Base-by-base conservation (phyloP, 23 tunicate species). In the Botrylloides violaceus region DNA sequence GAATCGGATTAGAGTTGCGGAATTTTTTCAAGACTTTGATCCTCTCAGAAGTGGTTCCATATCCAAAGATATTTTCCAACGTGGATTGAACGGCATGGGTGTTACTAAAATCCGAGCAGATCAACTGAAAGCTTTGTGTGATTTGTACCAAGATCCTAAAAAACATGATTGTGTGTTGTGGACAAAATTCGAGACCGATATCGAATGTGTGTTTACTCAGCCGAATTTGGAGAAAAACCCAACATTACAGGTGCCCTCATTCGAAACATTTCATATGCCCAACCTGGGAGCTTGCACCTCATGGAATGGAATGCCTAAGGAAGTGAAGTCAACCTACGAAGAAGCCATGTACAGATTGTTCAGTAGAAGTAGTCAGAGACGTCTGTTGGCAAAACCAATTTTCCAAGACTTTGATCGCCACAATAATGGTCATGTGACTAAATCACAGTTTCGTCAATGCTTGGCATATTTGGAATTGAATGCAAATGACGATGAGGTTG, bases 401-500 rank as follows among this genome's bases (percentile, higher is more conserved):
- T 90, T 90, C 61, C 97, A 90, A 71, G 97, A 90, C 56, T 90
- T 90, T 53, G 97, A 90, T 47, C 57, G 62, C 48, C 97, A 90
- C 58, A 83, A 90, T 79, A 83, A 79, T 59, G 97, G 97, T 24
- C 97, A 90, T 66, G 82, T 90, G 15, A 78, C 97, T 2, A 90
- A 75, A 29, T 75, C 79, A 0, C 97, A 90, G 73, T 90, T 76
- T 32, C 73, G 85, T 19, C 97, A 90, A 50, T 74, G 82, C 68
- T 61, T 90, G 62, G 92, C 85, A 29, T 36, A 66, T 0, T 71
- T 90, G 21, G 82, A 90, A 36, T 58, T 90, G 22, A 43, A 75
- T 37, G 90, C 97, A 2, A 90, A 90, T 75, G 97, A 90, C 4
- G 68, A 60, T 25, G 97, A 90, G 59, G 77, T 73, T 24, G 70